Evolutionary conservation across 2,113 vertebrate genomes (phyloP).

Genomic region (Buteo buteo): DNA sequence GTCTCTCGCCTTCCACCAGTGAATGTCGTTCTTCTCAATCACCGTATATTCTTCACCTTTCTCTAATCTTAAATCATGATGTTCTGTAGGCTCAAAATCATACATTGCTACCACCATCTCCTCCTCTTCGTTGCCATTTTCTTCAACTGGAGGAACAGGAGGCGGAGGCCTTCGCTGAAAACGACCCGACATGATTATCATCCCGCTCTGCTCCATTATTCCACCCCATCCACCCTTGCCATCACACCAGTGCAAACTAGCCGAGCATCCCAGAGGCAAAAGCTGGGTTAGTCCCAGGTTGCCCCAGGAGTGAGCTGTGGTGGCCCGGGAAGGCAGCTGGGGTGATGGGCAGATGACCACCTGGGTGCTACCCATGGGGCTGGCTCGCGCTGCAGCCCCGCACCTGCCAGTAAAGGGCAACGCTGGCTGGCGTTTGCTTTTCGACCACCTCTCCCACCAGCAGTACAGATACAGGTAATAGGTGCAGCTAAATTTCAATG

Average conservation of each 20-base stretch:
- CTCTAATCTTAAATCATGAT: conserved; percentile 84
- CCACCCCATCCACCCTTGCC: background rate
- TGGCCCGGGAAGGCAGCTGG: background rate
- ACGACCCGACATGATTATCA: background rate
- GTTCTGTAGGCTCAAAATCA: conserved; percentile 83
- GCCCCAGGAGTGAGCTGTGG: background rate
- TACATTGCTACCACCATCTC: conserved; percentile 87
- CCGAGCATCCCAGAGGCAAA: background rate
- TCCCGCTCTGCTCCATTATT: background rate
- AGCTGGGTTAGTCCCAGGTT: background rate
- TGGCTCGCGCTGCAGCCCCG: background rate
- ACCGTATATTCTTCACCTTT: conserved; percentile 86
- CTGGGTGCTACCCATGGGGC: background rate
- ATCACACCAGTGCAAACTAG: background rate
- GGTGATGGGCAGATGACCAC: accelerated
- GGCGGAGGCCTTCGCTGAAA: conserved; percentile 74
- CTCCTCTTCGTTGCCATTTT: conserved; percentile 61
- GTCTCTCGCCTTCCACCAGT: conserved; percentile 91
- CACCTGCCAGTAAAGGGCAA: background rate
- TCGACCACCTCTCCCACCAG: background rate
- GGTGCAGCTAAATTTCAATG: background rate
- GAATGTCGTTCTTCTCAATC: conserved; percentile 84
- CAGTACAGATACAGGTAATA: background rate
- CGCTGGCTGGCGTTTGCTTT: background rate
- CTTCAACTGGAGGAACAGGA: background rate